Base-by-base conservation (phyloP, 1,140 invertebrate species). In the Pantala flavescens region DNA sequence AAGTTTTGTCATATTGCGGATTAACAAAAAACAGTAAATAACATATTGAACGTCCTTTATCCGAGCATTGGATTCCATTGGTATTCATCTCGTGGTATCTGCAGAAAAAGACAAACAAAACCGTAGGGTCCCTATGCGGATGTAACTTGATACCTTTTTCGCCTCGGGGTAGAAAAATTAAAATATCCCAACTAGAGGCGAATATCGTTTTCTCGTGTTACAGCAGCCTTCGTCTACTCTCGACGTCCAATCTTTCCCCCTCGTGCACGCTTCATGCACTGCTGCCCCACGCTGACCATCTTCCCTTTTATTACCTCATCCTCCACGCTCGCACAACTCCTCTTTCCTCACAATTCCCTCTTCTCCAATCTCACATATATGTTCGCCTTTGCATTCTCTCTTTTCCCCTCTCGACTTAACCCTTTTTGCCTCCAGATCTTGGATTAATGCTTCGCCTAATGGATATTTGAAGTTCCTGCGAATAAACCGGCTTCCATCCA, bases 381-480 rank as follows among this genome's bases (percentile, higher is more conserved):
- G 1, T 63, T 21, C 49, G 16, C n/a, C 49, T 63, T 63, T 63
- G 14, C 49, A 63, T 21, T 63, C 49, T 63, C 49, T 63, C 3
- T 63, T 63, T 63, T 21, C 49, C 12, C 49, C 49, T 14, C 49
- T 63, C 12, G 28, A 36, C 28, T 36, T 36, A 36, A 36, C 49
- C 49, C 49, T 21, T 63, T 21, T 63, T 21, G 28, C 28, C n/a
- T 21, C 49, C 49, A 3, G 49, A 12, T 63, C 49, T 3, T 63
- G 14, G 49, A 63, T 63, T 63, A 63, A 63, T 63, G 49, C 49
- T 21, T 21, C 49, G 12, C 49, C 49, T 63, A 63, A 63, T 63
- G 49, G 49, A 63, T 21, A 63, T 63, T 63, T 63, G 49, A 63
- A 63, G 49, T 63, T 63, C 49, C 49, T 63, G 16, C n/a, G 49